phyloP scores from a whole-genome alignment of 2,888 invertebrate genomes.

The Rhagonycha fulva region DNA sequence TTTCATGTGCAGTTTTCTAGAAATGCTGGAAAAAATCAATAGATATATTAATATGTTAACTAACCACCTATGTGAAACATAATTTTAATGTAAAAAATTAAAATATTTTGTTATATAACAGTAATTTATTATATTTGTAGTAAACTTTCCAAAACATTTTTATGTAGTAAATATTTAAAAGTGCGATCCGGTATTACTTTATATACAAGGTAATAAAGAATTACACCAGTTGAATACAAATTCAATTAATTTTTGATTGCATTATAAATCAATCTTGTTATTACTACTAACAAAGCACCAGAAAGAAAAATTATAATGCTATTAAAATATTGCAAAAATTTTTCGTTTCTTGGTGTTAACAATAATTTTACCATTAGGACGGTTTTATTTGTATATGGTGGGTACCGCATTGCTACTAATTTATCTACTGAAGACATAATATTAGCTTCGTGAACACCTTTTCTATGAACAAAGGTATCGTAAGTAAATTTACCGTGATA shows the following conservation, averaged over 20 bases:
- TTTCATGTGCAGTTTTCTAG: too few relatives aligned
- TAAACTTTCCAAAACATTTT: too few relatives aligned
- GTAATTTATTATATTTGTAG: too few relatives aligned
- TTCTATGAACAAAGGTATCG: constrained; percentile 93
- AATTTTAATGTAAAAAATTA: too few relatives aligned
- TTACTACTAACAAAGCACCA: not conserved
- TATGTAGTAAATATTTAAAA: too few relatives aligned
- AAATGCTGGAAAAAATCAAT: too few relatives aligned
- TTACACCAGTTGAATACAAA: not conserved
- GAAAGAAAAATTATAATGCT: not conserved
- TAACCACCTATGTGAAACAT: too few relatives aligned
- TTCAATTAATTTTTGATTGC: not conserved
- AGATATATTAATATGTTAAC: too few relatives aligned
- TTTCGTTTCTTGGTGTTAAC: not conserved
- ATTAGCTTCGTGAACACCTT: constrained; percentile 75
- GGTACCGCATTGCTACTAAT: constrained; percentile 73
- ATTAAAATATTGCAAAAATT: not conserved
- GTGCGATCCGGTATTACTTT: too few relatives aligned
- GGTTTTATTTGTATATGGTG: constrained; percentile 65
- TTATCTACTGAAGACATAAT: constrained; percentile 72
- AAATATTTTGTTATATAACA: too few relatives aligned
- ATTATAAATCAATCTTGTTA: not conserved
- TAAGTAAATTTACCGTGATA: constrained; percentile 92
- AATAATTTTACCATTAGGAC: constrained; percentile 50
- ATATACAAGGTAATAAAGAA: too few relatives aligned